These are phyloP conservation scores for Furnarius figulus DNA, from an alignment of 2,113 vertebrate species.

Conservation along the genomic window DNA sequence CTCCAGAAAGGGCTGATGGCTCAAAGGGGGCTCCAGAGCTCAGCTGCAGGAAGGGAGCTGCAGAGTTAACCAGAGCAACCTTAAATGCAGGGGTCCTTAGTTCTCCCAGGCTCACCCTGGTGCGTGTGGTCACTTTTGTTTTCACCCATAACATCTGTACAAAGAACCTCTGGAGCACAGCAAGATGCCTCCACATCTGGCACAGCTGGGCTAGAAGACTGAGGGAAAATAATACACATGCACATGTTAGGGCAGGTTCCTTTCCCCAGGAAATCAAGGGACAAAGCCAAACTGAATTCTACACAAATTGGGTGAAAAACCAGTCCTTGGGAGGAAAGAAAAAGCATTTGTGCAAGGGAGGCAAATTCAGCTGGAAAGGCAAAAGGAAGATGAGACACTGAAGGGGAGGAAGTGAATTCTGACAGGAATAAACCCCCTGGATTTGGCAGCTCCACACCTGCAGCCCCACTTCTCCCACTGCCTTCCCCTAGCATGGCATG, in stretches of 20 bases:
- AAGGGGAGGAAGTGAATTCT: background rate
- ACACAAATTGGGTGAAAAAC: background rate
- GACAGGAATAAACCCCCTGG: background rate
- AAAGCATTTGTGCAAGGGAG: background rate
- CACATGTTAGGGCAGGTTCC: accelerated
- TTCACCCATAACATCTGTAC: background rate
- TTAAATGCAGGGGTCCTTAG: too few species aligned
- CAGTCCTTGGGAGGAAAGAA: background rate
- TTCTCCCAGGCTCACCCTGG: background rate
- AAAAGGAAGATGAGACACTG: background rate
- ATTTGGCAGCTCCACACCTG: background rate
- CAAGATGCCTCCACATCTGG: background rate
- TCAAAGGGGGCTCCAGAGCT: background rate
- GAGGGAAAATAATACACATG: accelerated
- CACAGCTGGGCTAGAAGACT: background rate
- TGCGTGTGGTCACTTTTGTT: accelerated
- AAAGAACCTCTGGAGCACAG: background rate
- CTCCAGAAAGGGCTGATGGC: background rate
- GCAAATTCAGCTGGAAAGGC: background rate
- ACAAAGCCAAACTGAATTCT: background rate
- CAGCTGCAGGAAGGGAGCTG: background rate
- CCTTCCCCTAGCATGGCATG: background rate
- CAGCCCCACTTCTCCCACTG: background rate
- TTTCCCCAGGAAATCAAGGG: background rate
- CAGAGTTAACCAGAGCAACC: background rate